Base-by-base conservation (phyloP, 2,888 invertebrate species). In the Brachypalpus laphriformis region DNA sequence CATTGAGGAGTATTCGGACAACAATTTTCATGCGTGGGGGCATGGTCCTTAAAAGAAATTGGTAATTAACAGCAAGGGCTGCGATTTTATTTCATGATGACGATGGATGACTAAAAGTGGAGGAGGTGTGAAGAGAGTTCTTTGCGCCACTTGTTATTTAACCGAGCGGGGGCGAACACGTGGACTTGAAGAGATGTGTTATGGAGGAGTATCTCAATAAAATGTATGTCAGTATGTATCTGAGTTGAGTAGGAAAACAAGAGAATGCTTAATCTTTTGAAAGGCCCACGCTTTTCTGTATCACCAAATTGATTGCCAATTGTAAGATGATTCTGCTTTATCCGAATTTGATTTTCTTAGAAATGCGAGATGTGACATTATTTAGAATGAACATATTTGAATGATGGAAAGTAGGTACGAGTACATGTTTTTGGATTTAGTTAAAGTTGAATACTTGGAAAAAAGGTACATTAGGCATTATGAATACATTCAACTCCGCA, bases 21-120 rank as follows among this genome's bases (percentile, higher is more conserved):
- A 61, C 1, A 3, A 42, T 61, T 42, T 42, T 61, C 14, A n/a
- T 42, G 59, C 14, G 14, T 40, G 16, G n/a, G 22, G 16, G 5
- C 22, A 28, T 25, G 14, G 42, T 4, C 9, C 25, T 42, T 42
- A 16, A 25, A 28, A 25, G 59, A 61, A 61, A 61, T 61, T 42
- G 42, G 42, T 14, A 61, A 61, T 61, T 61, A 61, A 54, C 25
- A 40, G n/a, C 59, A 42, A 42, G 40, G 42, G 42, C 40, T 61
- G 59, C 25, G 59, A 61, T 40, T 61, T 40, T 42, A 42, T 7
- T 42, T 42, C 11, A 40, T 42, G 22, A 61, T 42, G 40, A 16
- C 14, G 59, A 28, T 42, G 42, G 42, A 25, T 42, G 28, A 18
- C 31, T 18, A 11, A 31, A 56, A 34, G 16, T 25, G 16, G 16